Base-by-base conservation (phyloP, 2,797 vertebrate species). In the Phaenicophaeus curvirostris region DNA sequence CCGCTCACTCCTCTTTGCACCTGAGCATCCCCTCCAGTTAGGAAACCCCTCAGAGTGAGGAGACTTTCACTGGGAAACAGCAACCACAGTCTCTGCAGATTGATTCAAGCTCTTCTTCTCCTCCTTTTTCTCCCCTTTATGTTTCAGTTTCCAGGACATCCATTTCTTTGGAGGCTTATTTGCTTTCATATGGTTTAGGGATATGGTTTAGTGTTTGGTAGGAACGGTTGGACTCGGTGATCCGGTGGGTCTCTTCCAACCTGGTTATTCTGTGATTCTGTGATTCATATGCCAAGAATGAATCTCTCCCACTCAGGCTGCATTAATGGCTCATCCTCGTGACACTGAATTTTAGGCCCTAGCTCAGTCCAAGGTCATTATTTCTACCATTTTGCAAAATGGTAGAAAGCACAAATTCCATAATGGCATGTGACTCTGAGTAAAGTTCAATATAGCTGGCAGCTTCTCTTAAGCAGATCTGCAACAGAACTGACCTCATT, bases 401-500 rank as follows among this genome's bases (percentile, higher is more conserved):
- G 5, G n/a, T 18, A 48, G 59, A 84, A 92, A 80, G 17, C 58
- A 74, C 37, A 73, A 66, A 77, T 85, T 95, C 88, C 66, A 28
- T 12, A 63, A 63, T 53, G 44, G 77, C 65, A 74, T 78, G 44
- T 71, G 87, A 74, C 83, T 86, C 0, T 46, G 87, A 81, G 79
- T 87, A 82, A 44, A 93, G 76, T 81, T 95, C 94, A 84, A 2
- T 27, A 37, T 1, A 91, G 65, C 76, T 93, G 84, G 93, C 89
- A 94, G 94, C 62, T 90, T 80, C 79, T 86, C 55, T 68, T 8
- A 65, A 77, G 73, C 86, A 93, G 80, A 76, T 90, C 92, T 82
- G 93, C 67, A 90, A 85, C 93, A 95, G 91, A 85, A 95, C 89
- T 97, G 97, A 96, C 96, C 97, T 95, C 96, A 93, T 13, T 66